Conservation (phyloP, 2,888 invertebrate genomes). For the Tuta absoluta region DNA sequence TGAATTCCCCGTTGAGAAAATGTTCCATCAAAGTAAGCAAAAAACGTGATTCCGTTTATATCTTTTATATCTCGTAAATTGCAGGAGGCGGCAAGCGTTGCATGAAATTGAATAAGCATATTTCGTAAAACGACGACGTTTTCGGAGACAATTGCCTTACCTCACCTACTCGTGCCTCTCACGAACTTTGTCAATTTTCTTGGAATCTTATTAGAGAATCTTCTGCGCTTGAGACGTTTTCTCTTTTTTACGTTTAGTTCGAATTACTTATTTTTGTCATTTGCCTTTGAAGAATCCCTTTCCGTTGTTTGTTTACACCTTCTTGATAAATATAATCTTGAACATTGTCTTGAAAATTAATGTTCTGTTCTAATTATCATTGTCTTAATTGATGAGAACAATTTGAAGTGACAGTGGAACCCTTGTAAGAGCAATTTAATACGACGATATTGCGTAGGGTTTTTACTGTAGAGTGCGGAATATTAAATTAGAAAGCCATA, state of each 20-base stretch:
- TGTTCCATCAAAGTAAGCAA: conserved; percentile 81
- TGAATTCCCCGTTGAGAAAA: conserved; percentile 79
- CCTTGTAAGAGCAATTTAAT: conserved; percentile 68
- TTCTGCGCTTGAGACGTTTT: conserved; percentile 62
- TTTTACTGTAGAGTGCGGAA: conserved; percentile 70
- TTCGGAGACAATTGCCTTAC: conserved; percentile 82
- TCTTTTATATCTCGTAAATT: conserved; percentile 82
- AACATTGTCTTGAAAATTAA: neutral
- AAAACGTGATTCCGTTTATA: conserved; percentile 82
- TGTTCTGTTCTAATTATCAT: conserved; percentile 1
- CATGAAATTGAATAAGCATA: conserved; percentile 82
- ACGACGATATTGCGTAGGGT: conserved; percentile 63
- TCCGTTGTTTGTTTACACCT: neutral
- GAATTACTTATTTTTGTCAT: conserved; percentile 22
- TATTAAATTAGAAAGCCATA: conserved; percentile 75
- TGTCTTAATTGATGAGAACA: conserved; percentile 32
- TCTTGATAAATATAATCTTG: neutral
- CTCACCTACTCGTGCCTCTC: conserved; percentile 79
- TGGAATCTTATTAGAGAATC: conserved; percentile 76
- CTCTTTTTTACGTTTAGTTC: conserved; percentile 29
- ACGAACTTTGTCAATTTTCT: conserved; percentile 81
- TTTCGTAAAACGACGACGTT: conserved; percentile 81
- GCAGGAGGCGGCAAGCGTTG: conserved; percentile 82
- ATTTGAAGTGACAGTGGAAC: conserved; percentile 42
- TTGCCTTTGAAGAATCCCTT: conserved; percentile 14